These are phyloP conservation scores for Nannobrachium achirus DNA, from an alignment of 2,113 vertebrate genomes.

Conservation along the genomic window DNA sequence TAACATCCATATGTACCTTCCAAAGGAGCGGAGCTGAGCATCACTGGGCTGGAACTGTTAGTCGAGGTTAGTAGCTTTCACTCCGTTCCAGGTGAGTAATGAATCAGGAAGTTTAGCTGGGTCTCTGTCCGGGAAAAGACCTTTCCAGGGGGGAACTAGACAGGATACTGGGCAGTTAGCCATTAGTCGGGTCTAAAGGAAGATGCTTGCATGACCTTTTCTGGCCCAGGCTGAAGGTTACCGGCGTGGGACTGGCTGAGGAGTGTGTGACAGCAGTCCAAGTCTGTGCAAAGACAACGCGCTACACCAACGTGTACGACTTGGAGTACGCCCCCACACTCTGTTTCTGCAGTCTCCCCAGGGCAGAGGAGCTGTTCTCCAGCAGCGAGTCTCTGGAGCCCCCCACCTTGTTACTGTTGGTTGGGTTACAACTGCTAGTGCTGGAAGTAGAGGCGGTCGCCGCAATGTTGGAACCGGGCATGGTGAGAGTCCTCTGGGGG, in stretches of 20 bases:
- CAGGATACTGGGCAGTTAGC: constrained; percentile 55
- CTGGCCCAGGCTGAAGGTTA: constrained; percentile 47
- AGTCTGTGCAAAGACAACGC: constrained; percentile 47
- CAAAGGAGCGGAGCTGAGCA: constrained; percentile 46
- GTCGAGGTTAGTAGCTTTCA: constrained; percentile 72
- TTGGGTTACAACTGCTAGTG: constrained; percentile 75
- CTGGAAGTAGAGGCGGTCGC: constrained; percentile 78
- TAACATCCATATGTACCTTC: constrained; percentile 41
- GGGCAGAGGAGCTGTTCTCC: constrained; percentile 93
- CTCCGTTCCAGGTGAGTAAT: constrained; percentile 65
- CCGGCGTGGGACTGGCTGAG: constrained; percentile 52
- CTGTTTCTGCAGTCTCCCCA: constrained; percentile 93
- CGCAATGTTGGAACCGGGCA: constrained; percentile 84
- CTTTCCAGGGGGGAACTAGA: constrained; percentile 50
- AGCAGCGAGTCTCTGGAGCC: constrained; percentile 97
- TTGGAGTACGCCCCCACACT: constrained; percentile 94
- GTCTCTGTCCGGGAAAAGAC: constrained; percentile 57
- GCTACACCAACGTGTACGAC: constrained; percentile 97
- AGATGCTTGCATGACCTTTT: constrained; percentile 55
- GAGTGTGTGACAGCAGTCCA: constrained; percentile 48
- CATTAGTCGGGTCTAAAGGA: constrained; percentile 57
- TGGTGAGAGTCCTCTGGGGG: constrained; percentile 95
- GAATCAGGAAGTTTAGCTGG: constrained; percentile 65
- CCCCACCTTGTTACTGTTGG: constrained; percentile 86
- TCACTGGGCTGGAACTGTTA: constrained; percentile 72